Percentiles rank a stretch among this genome's conserved stretches.
Conservation (phyloP, 2,888 invertebrate species). For the Xylota sylvarum region DNA sequence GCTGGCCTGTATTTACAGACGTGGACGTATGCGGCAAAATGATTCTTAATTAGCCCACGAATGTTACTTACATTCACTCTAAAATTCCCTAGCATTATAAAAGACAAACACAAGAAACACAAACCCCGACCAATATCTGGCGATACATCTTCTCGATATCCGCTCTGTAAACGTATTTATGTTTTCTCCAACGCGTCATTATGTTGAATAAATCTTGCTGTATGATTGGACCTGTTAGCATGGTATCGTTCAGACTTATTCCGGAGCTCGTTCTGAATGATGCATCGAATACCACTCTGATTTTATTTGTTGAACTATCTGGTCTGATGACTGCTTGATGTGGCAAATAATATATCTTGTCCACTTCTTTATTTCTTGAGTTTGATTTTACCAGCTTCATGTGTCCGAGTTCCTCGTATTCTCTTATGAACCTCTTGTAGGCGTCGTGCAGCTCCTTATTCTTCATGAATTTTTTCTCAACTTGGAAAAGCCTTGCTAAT, state of each 20-base stretch:
- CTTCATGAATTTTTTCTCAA: neutral
- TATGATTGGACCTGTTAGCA: no score
- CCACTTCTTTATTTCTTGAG: no score
- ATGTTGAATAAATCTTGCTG: no score
- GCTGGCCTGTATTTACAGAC: no score
- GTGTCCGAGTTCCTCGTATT: neutral
- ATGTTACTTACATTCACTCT: no score
- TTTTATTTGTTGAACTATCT: neutral
- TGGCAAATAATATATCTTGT: neutral
- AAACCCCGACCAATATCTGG: neutral
- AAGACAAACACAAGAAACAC: no score
- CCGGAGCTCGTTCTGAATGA: no score
- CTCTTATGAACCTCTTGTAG: neutral
- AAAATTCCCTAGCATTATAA: no score
- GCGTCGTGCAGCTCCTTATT: neutral
- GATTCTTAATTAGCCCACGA: no score
- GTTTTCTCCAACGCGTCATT: conserved; percentile 1
- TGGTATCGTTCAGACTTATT: no score
- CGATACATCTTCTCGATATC: neutral
- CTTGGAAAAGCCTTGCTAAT: neutral
- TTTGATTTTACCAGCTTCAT: neutral
- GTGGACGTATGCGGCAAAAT: no score
- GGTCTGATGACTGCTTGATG: neutral
- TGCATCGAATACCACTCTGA: no score
- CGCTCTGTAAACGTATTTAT: conserved; percentile 3